A percentile compares a stretch with the other conserved stretches of the same genome.
Evolutionary conservation across 2,113 vertebrate species (phyloP).

Genomic region (Mormoops blainvillei): DNA sequence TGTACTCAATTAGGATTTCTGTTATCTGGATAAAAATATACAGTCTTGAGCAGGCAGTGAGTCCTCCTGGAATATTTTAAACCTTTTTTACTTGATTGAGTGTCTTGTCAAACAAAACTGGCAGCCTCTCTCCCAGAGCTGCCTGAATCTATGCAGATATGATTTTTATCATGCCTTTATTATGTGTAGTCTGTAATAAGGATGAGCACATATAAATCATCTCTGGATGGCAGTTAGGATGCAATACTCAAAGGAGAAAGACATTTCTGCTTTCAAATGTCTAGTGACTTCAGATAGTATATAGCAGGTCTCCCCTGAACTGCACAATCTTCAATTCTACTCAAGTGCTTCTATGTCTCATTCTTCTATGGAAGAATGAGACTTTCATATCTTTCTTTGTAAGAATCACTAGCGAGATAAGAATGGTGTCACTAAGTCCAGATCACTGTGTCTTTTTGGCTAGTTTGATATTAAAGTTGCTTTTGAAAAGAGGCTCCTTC

Average conservation of each 20-base stretch:
- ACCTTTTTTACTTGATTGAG: constrained; percentile 83
- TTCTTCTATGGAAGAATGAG: constrained; percentile 73
- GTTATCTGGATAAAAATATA: constrained; percentile 74
- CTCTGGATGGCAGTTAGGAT: constrained; percentile 81
- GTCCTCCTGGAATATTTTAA: constrained; percentile 82
- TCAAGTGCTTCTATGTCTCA: constrained; percentile 61
- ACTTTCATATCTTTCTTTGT: constrained; percentile 74
- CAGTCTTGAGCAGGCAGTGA: constrained; percentile 75
- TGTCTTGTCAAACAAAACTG: constrained; percentile 86
- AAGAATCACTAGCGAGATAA: constrained; percentile 71
- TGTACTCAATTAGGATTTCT: constrained; percentile 77
- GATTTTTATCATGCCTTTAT: constrained; percentile 87
- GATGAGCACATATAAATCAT: constrained; percentile 85
- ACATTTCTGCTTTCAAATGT: constrained; percentile 81
- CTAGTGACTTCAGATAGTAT: constrained; percentile 81
- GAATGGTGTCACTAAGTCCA: constrained; percentile 42
- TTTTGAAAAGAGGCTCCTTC: constrained; percentile 66
- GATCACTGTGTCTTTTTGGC: constrained; percentile 58
- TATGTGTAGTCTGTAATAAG: constrained; percentile 86
- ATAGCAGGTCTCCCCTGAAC: constrained; percentile 73
- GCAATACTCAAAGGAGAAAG: constrained; percentile 83
- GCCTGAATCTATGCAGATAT: constrained; percentile 87
- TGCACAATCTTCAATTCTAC: constrained; percentile 74
- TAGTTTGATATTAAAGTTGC: constrained; percentile 59
- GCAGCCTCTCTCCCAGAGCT: constrained; percentile 82